Base-by-base conservation (phyloP, 2,888 invertebrate species). In the Tenthredo distinguenda region DNA sequence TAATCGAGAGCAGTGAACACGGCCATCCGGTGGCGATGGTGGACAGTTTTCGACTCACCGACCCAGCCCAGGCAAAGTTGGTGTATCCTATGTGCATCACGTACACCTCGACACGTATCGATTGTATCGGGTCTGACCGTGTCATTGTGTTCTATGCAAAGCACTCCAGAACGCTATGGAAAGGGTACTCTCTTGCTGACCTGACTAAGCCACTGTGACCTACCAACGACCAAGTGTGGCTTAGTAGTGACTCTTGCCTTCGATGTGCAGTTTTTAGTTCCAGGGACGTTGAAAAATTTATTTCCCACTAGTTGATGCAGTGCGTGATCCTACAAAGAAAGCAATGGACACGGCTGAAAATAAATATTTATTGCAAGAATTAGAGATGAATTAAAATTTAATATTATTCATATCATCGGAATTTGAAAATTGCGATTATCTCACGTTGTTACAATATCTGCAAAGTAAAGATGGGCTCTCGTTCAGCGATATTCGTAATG, bases 91-190 rank as follows among this genome's bases (percentile, higher is more conserved):
- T 81, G 62, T 40, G 40, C 62, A 58, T 4, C 62, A 2, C 37
- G 40, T 58, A 58, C 21, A 62, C 79, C 79, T 62, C 62, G 62
- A 58, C 79, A 81, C 62, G 81, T 90, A 90, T 90, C 87, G 89
- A 90, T 90, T 89, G 87, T 88, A 86, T 87, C 83, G 86, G 86
- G 87, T 87, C 85, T 88, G 89, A 89, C 88, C 88, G 87, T 89
- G 90, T 89, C 89, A 89, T 87, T 87, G 86, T 89, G 87, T 88
- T 88, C 88, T 88, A 88, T 88, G 88, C 87, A 88, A 88, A 89
- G 87, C 85, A 85, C 81, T 81, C 26, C 40, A 40, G 37, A 37
- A 34, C 40, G 6, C 9, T 40, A 15, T 79, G 79, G 81, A 21
- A 62, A 12, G 81, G 81, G 62, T 37, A 21, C 37, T 81, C 81